A percentile compares a stretch with the other conserved stretches of the same genome.
Conservation (phyloP, 2,888 invertebrate genomes). For the Criorhina ranunculi region DNA sequence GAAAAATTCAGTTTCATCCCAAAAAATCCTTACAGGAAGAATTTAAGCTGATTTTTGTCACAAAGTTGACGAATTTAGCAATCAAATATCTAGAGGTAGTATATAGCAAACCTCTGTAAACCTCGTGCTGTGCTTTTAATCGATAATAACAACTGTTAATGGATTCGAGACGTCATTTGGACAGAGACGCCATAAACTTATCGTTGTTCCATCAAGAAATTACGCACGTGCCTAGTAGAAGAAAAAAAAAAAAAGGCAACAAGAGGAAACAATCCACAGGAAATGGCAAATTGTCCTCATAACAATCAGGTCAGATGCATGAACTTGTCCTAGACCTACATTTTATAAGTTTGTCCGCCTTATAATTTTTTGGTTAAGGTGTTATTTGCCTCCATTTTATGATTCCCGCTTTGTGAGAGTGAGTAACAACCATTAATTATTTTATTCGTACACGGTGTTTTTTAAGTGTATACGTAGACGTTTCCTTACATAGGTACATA, state of each 20-base stretch:
- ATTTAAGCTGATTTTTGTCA: background rate
- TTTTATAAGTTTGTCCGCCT: background rate
- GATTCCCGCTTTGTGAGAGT: background rate
- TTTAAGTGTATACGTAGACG: too few species aligned
- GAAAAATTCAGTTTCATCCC: background rate
- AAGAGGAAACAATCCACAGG: background rate
- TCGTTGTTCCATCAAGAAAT: background rate
- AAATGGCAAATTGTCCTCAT: constrained; percentile 3
- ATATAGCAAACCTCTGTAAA: background rate
- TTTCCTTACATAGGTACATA: too few species aligned
- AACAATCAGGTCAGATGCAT: constrained; percentile 1
- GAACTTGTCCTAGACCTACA: constrained; percentile 24
- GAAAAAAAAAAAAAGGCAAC: background rate
- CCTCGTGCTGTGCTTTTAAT: constrained; percentile 1
- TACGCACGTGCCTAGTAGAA: constrained; percentile 12
- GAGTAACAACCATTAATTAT: too few species aligned
- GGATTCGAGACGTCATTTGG: constrained; percentile 9
- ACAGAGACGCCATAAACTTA: constrained; percentile 1
- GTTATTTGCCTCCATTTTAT: background rate
- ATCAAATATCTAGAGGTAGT: background rate
- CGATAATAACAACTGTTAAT: constrained; percentile 33
- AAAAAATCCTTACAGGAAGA: background rate
- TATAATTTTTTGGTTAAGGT: background rate
- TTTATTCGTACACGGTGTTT: too few species aligned
- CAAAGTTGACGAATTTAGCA: background rate